These are phyloP conservation scores for Scolanthus callimorphus DNA, from an alignment of 92 coral and sea anemone species.

Conservation along the genomic window DNA sequence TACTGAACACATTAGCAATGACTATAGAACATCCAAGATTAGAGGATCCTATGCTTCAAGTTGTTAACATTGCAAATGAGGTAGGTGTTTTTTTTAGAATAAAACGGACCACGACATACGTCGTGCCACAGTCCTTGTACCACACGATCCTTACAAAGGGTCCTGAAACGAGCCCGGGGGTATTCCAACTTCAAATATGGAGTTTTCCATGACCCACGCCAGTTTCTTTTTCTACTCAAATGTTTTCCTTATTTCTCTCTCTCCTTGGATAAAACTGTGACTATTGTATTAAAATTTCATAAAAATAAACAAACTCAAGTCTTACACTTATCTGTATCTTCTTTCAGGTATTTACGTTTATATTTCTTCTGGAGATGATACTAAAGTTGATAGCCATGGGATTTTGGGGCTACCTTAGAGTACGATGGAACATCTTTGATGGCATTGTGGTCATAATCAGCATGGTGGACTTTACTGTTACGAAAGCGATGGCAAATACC, in stretches of 20 bases:
- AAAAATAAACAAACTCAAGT: too few relatives aligned
- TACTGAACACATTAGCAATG: conserved; percentile 86
- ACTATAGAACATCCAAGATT: conserved; percentile 80
- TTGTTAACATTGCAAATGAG: conserved; percentile 65
- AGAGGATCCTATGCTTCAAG: conserved; percentile 50
- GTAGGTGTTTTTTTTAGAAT: conserved; percentile 66
- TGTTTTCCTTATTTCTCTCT: too few relatives aligned
- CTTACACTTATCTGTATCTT: too few relatives aligned
- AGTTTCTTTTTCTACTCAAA: too few relatives aligned
- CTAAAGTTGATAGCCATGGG: conserved; percentile 79
- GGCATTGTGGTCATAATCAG: conserved; percentile 80
- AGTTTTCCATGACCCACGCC: too few relatives aligned
- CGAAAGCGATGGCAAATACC: conserved; percentile 24
- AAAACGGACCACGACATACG: too few relatives aligned
- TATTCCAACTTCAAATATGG: too few relatives aligned
- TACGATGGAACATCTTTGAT: conserved; percentile 83
- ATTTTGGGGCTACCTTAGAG: conserved; percentile 52
- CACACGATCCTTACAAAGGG: too few relatives aligned
- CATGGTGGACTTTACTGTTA: conserved; percentile 68
- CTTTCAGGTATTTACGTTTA: conserved; percentile 80
- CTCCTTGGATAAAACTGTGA: too few relatives aligned
- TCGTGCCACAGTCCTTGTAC: too few relatives aligned
- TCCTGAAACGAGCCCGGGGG: too few relatives aligned
- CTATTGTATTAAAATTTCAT: too few relatives aligned
- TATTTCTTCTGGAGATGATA: conserved; percentile 82